Percentiles rank a stretch among this genome's conserved stretches.
phyloP scores from a whole-genome alignment of 2,113 vertebrate species.

The Sclerurus mexicanus region DNA sequence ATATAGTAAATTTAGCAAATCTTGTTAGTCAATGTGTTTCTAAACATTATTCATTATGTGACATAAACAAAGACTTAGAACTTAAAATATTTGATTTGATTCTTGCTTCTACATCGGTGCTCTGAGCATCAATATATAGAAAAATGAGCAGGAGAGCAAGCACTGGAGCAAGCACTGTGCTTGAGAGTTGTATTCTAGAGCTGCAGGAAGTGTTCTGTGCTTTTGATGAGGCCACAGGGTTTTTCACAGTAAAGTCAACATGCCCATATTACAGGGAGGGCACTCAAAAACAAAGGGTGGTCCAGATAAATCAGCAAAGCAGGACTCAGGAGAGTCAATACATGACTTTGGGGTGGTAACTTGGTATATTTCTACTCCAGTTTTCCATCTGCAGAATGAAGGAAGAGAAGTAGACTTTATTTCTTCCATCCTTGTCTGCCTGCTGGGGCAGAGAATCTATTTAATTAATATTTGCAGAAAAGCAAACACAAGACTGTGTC shows the following conservation, averaged over 20 bases:
- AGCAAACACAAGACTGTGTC: not conserved
- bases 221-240: not conserved
- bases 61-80: not conserved
- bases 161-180: not conserved
- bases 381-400: not conserved
- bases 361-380: not conserved
- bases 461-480: not conserved
- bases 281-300: not conserved
- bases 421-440: not conserved
- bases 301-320: not conserved
- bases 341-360: not conserved
- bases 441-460: not conserved
- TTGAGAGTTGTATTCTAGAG: not conserved
- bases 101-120: not conserved
- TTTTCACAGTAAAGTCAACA: not conserved
- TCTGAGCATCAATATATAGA: not conserved
- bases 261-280: not conserved
- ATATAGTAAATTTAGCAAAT: not conserved
- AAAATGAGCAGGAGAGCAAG: not conserved
- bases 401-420: not conserved
- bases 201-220: rapidly evolving
- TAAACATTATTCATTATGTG: not conserved
- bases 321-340: not conserved
- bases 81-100: not conserved
- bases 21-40: not conserved